Evolutionary conservation across 2,797 vertebrate genomes (phyloP).

Genomic region (Mus spretus): DNA sequence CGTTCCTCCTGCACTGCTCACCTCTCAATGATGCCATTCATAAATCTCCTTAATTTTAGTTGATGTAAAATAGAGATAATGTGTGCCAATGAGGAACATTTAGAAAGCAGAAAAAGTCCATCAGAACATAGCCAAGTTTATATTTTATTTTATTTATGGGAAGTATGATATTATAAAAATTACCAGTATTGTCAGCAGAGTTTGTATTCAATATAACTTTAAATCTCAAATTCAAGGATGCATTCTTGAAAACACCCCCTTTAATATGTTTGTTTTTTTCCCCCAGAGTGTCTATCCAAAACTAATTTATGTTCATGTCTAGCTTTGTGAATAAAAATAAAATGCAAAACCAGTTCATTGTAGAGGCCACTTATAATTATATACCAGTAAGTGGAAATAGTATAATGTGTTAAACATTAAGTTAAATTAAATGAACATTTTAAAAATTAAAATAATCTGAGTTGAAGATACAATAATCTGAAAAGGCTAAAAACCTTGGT

Average conservation of each 20-base stretch:
- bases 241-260: background rate
- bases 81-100: background rate
- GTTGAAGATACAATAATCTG: background rate
- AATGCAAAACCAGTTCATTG: background rate
- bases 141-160: background rate
- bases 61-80: background rate
- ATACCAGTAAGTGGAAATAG: background rate
- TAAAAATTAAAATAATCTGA: background rate
- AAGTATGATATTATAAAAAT: background rate
- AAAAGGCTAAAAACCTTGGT: background rate
- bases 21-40: background rate
- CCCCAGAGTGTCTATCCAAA: background rate
- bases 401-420: background rate
- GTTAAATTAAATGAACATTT: background rate
- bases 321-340: background rate
- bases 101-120: background rate
- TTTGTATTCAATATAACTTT: background rate
- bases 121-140: background rate
- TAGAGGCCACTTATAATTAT: background rate
- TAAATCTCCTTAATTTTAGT: background rate
- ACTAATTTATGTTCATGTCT: constrained; percentile 10
- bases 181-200: background rate
- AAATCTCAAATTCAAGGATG: background rate
- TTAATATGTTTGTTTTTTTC: constrained; percentile 1
- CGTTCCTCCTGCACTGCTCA: constrained; percentile 31